Base-by-base conservation (phyloP, 2,113 vertebrate species). In the Pteruthius melanotis region DNA sequence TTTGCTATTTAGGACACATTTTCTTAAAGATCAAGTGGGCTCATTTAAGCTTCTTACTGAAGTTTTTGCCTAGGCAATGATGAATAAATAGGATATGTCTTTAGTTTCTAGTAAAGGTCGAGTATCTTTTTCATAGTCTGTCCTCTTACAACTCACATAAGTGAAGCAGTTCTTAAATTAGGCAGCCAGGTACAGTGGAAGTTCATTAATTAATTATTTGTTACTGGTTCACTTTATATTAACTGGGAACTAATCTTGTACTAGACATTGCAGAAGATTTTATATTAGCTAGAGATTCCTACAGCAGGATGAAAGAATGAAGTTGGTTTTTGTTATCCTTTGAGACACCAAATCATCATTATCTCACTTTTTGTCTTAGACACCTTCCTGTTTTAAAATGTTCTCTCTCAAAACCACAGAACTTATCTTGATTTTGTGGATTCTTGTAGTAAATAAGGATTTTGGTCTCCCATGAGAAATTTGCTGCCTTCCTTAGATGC, bases 21-120 rank as follows among this genome's bases (percentile, higher is more conserved):
- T 95, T 96, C 89, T 77, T 86, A 97, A 96, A 98, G 79, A 98
- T 87, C 90, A 96, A 93, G 91, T 82, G 65, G 84, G 61, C 71
- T 94, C 74, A 74, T 76, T 97, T 95, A 94, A 93, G 93, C 74
- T 92, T 91, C 92, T 96, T 90, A 79, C 61, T 56, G 50, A 89
- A 94, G 88, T 96, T 92, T 95, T 97, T 95, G 96, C 87, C 91
- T 76, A 92, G 77, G 84, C 93, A 91, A 83, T 72, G 87, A 96
- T 85, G 89, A 96, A 94, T 93, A 96, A 95, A 88, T 83, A 96
- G 93, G 74, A 60, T 86, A 89, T 70, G 37, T 63, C 95, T 96
- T 96, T 80, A 94, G 95, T 91, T 95, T 87, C 75, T 65, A 90
- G 56, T 66, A 94, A 97, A 90, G 96, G 97, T 96, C 23, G 19